phyloP scores from a whole-genome alignment of 2,888 invertebrate genomes.

The Drosophila merina region DNA sequence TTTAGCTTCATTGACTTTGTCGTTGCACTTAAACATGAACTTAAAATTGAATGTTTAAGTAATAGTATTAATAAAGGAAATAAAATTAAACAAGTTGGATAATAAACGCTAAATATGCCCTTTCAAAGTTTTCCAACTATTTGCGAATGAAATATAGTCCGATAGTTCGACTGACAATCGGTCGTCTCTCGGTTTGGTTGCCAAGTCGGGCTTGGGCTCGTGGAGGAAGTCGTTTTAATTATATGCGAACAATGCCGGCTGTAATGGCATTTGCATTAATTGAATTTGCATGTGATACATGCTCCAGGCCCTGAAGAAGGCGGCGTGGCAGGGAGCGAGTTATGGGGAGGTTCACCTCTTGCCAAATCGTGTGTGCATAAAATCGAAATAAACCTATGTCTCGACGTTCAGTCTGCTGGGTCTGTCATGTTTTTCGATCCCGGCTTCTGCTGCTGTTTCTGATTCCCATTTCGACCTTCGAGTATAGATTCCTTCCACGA shows the following conservation, averaged over 20 bases:
- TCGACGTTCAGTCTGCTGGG: slow-evolving; percentile 11
- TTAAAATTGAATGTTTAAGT: background rate
- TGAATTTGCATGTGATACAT: slow-evolving; percentile 49
- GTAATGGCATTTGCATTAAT: slow-evolving; percentile 51
- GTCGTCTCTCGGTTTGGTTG: slow-evolving; percentile 1
- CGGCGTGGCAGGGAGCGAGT: background rate
- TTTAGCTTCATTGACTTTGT: slow-evolving; percentile 34
- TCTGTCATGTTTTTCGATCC: slow-evolving; percentile 7
- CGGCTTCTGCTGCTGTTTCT: background rate
- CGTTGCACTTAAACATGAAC: background rate
- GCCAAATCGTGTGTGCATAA: slow-evolving; percentile 13
- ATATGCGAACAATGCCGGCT: slow-evolving; percentile 26
- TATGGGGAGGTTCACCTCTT: background rate
- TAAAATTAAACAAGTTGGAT: background rate
- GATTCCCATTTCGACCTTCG: too few relatives aligned
- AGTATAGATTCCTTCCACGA: background rate
- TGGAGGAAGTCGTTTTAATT: slow-evolving; percentile 57
- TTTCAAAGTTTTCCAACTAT: too few relatives aligned
- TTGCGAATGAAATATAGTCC: too few relatives aligned
- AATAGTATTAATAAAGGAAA: background rate
- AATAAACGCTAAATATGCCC: background rate
- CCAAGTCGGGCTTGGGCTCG: slow-evolving; percentile 19
- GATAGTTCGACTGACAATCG: background rate
- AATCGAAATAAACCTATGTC: slow-evolving; percentile 11
- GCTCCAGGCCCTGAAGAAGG: slow-evolving; percentile 4